Conservation (phyloP, 2,888 invertebrate genomes). For the Mesorhabditis sp. region DNA sequence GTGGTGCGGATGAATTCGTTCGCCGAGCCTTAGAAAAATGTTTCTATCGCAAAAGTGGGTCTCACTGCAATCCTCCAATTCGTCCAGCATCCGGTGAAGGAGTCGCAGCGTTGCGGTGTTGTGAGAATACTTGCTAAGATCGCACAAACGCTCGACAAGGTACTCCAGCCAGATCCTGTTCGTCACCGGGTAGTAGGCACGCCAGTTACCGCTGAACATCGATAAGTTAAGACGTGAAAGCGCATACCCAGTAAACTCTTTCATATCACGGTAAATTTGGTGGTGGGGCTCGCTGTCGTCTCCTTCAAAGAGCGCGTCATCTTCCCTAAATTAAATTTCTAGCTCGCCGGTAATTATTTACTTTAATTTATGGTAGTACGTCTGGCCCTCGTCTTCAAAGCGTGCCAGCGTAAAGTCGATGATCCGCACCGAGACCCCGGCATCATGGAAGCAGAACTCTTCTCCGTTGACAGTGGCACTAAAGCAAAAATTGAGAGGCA, state of each 20-base stretch:
- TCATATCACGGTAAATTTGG: neutral
- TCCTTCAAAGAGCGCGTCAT: neutral
- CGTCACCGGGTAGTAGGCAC: no score
- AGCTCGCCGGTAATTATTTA: neutral
- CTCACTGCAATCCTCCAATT: no score
- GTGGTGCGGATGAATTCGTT: no score
- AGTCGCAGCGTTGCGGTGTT: no score
- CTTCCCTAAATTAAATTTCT: neutral
- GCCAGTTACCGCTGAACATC: no score
- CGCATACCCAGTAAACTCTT: neutral
- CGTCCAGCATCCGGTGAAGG: no score
- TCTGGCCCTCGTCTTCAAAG: neutral
- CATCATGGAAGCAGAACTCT: neutral
- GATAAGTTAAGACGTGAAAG: no score
- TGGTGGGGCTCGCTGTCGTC: neutral
- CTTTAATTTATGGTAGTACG: neutral
- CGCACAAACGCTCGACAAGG: no score
- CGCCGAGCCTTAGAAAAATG: no score
- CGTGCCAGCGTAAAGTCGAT: conserved; percentile 1
- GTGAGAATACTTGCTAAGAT: no score
- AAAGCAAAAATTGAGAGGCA: neutral
- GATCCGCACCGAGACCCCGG: neutral
- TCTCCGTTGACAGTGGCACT: neutral
- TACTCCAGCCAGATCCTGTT: no score
- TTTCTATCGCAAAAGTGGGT: no score